Conservation (phyloP, 2,888 invertebrate species). For the Marronus borbonicus region DNA sequence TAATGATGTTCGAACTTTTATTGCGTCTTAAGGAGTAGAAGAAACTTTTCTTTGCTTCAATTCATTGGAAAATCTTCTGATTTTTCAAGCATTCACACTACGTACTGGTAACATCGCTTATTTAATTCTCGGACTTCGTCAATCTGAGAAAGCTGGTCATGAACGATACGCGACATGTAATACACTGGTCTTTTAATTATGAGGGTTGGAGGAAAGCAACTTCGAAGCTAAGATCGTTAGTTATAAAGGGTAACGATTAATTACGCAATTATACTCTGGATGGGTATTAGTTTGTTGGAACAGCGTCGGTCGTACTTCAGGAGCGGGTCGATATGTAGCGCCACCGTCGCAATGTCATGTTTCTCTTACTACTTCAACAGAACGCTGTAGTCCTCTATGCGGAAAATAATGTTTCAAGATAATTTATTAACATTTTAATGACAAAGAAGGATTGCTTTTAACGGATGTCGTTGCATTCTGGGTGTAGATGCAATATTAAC, state of each 20-base stretch:
- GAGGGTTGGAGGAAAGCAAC: slow-evolving; percentile 53
- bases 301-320: slow-evolving; percentile 9
- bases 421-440: slow-evolving; percentile 20
- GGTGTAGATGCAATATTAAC: no score
- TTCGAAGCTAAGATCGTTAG: slow-evolving; percentile 57
- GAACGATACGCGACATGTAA: slow-evolving; percentile 35
- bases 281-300: slow-evolving; percentile 61
- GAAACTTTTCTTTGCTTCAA: neutral
- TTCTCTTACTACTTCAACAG: neutral
- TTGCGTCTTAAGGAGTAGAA: neutral
- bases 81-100: no score
- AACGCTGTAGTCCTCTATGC: no score
- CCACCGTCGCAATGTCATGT: neutral
- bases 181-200: slow-evolving; percentile 59
- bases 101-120: no score
- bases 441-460: slow-evolving; percentile 9
- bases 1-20: slow-evolving; percentile 30
- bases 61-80: no score
- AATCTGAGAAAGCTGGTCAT: no score
- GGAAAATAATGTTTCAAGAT: neutral
- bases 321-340: slow-evolving; percentile 34
- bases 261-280: slow-evolving; percentile 61
- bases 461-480: no score
- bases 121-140: no score
- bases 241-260: slow-evolving; percentile 62